phyloP scores from a whole-genome alignment of 2,888 invertebrate genomes.

The Willowsia nigromaculata region DNA sequence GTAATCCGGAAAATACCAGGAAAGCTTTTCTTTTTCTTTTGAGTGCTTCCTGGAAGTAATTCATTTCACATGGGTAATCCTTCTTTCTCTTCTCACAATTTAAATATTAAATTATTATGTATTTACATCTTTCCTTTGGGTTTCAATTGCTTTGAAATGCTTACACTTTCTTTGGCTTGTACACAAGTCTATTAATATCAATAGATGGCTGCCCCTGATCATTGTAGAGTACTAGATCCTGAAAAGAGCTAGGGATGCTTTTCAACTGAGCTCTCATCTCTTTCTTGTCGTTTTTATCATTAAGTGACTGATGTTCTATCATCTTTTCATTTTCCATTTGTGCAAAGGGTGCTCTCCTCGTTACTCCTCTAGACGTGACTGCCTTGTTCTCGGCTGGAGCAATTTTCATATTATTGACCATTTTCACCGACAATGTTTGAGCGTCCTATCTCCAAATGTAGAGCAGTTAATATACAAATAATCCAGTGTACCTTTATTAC shows the following conservation, averaged over 20 bases:
- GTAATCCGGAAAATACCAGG: constrained; percentile 71
- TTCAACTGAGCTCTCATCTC: not conserved
- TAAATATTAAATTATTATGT: not conserved
- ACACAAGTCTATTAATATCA: constrained; percentile 70
- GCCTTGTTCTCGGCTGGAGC: not conserved
- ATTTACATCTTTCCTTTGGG: not conserved
- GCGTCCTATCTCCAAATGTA: no score
- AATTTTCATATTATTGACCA: no score
- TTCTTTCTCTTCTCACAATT: not conserved
- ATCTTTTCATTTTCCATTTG: not conserved
- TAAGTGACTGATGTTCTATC: not conserved
- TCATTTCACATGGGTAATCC: not conserved
- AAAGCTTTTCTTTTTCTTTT: constrained; percentile 58
- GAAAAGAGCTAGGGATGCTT: constrained; percentile 52
- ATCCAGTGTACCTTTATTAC: no score
- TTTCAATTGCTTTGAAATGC: not conserved
- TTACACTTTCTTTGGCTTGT: constrained; percentile 59
- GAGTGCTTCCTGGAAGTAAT: constrained; percentile 44
- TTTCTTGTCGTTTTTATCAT: not conserved
- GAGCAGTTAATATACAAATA: no score
- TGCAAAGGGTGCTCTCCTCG: not conserved
- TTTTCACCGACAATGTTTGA: no score
- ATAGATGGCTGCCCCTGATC: constrained; percentile 67
- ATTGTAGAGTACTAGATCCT: constrained; percentile 65
- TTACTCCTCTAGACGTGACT: not conserved